These are phyloP conservation scores for Ctenopoma multispine DNA, from an alignment of 2,797 vertebrate genomes.

Conservation along the genomic window DNA sequence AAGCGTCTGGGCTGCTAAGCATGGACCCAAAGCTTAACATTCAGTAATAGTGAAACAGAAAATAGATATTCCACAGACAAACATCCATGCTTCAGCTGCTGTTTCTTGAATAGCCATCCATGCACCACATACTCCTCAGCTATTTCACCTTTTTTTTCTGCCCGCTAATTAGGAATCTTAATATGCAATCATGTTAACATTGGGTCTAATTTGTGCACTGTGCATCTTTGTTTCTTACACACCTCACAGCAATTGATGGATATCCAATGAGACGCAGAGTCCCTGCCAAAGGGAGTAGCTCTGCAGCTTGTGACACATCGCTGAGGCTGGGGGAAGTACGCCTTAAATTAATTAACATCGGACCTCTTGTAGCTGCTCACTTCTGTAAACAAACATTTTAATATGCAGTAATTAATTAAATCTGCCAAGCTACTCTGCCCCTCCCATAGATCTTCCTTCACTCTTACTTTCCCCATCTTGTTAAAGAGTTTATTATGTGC, in stretches of 20 bases:
- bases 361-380: slow-evolving; percentile 98
- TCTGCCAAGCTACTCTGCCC: slow-evolving; percentile 95
- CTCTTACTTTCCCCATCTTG: slow-evolving; percentile 86
- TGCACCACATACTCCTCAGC: slow-evolving; percentile 48
- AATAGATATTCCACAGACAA: slow-evolving; percentile 35
- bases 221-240: slow-evolving; percentile 83
- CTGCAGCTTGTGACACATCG: slow-evolving; percentile 86
- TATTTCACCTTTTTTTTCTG: slow-evolving; percentile 74
- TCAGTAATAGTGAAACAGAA: slow-evolving; percentile 20
- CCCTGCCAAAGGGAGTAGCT: slow-evolving; percentile 88
- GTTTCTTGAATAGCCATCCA: slow-evolving; percentile 47
- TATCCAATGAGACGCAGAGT: slow-evolving; percentile 90
- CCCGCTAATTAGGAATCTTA: slow-evolving; percentile 85
- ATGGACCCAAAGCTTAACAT: slow-evolving; percentile 3
- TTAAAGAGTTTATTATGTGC: slow-evolving; percentile 82
- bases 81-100: slow-evolving; percentile 35
- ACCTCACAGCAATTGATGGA: slow-evolving; percentile 88
- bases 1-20: slow-evolving; percentile 38
- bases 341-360: slow-evolving; percentile 99
- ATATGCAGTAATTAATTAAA: slow-evolving; percentile 99
- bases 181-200: slow-evolving; percentile 87
- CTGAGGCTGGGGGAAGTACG: slow-evolving; percentile 91
- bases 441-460: slow-evolving; percentile 92
- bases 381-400: slow-evolving; percentile 99
- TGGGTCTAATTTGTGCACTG: slow-evolving; percentile 82